Evolutionary conservation across 2,113 vertebrate species (phyloP).

Genomic region (Aspidoscelis tigris): DNA sequence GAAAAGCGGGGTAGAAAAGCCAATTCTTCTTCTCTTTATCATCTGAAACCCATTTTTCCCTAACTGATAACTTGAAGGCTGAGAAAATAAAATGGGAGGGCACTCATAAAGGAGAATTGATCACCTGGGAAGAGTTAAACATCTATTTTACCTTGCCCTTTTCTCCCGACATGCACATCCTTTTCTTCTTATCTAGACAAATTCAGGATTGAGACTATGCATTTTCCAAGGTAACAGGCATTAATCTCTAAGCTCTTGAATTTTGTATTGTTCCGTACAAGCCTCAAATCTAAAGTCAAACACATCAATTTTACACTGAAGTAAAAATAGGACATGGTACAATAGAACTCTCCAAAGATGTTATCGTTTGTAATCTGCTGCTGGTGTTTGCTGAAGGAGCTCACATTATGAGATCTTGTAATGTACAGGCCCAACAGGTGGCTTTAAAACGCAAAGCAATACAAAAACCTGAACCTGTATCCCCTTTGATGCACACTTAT

Average conservation of each 20-base stretch:
- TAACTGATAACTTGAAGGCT: not conserved
- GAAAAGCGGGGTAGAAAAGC: too few relatives aligned
- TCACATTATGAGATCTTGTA: not conserved
- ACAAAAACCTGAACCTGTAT: slow-evolving; percentile 56
- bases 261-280: not conserved
- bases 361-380: not conserved
- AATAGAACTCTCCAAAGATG: not conserved
- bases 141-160: not conserved
- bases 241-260: not conserved
- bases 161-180: not conserved
- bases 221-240: not conserved
- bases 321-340: not conserved
- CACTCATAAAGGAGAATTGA: not conserved
- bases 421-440: slow-evolving; percentile 48
- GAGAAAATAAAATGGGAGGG: not conserved
- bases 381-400: not conserved
- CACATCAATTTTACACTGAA: not conserved
- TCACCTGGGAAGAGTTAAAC: not conserved
- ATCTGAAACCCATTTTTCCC: not conserved
- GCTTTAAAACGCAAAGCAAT: slow-evolving; percentile 9
- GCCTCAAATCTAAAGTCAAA: not conserved
- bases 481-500: slow-evolving; percentile 56
- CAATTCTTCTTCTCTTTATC: too few relatives aligned
- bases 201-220: not conserved
- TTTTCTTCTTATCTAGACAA: not conserved